These are phyloP conservation scores for Digitonthophagus gazella DNA, from an alignment of 2,888 invertebrate genomes.

Conservation along the genomic window DNA sequence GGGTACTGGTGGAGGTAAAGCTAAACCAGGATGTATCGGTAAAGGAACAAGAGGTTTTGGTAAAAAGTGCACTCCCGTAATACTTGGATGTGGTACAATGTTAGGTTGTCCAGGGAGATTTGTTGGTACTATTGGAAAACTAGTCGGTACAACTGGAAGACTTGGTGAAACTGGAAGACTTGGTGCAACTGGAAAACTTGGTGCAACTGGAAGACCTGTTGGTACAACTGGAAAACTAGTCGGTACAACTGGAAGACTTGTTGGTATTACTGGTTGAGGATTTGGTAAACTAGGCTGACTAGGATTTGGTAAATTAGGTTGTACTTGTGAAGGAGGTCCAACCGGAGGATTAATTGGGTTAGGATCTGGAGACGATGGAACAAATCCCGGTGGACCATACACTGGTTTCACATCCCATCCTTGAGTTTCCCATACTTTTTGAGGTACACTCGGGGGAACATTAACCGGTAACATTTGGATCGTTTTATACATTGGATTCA, in stretches of 20 bases:
- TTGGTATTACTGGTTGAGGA: constrained; percentile 11
- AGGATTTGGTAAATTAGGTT: constrained; percentile 10
- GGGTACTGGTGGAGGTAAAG: no score
- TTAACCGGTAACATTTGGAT: constrained; percentile 21
- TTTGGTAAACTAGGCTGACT: constrained; percentile 14
- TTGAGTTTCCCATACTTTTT: constrained; percentile 24
- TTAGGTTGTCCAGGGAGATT: constrained; percentile 15
- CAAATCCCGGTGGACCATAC: constrained; percentile 18
- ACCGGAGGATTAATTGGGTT: background rate
- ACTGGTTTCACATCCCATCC: constrained; percentile 22
- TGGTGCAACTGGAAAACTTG: background rate
- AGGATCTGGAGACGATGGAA: constrained; percentile 25
- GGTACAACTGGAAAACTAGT: constrained; percentile 11
- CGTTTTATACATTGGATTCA: constrained; percentile 23
- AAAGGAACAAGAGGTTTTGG: background rate
- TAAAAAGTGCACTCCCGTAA: background rate
- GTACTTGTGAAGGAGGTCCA: constrained; percentile 2
- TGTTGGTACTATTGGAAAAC: constrained; percentile 9
- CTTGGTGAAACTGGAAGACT: background rate
- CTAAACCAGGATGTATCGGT: background rate
- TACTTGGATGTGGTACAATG: background rate
- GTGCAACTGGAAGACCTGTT: constrained; percentile 11
- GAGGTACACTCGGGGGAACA: constrained; percentile 23
- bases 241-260: constrained; percentile 14
- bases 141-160: constrained; percentile 16